Conservation (phyloP, 2,888 invertebrate genomes). For the Drosophila pseudotakahashii region DNA sequence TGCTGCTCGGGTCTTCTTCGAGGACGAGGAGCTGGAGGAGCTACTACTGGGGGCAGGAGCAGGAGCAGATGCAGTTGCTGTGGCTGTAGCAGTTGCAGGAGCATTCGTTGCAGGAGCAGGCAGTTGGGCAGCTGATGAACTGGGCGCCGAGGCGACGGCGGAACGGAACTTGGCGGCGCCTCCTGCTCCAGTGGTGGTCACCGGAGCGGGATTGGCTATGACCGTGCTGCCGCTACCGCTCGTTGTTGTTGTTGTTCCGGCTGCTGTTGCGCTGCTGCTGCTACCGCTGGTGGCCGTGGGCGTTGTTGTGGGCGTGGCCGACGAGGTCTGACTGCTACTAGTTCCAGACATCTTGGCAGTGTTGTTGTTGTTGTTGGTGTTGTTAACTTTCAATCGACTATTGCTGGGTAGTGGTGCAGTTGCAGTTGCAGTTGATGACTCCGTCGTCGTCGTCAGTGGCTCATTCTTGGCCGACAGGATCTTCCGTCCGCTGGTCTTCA, state of each 20-base stretch:
- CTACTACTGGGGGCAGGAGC: slow-evolving; percentile 58
- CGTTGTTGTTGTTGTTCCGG: slow-evolving; percentile 52
- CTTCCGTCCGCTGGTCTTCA: slow-evolving; percentile 33
- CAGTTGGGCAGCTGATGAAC: slow-evolving; percentile 28
- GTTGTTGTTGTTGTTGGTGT: slow-evolving; percentile 62
- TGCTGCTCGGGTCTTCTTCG: slow-evolving; percentile 71
- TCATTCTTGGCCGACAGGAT: slow-evolving; percentile 56
- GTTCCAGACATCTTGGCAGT: slow-evolving; percentile 72
- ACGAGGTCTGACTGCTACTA: slow-evolving; percentile 55
- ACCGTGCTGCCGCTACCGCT: slow-evolving; percentile 36
- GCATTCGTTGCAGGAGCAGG: slow-evolving; percentile 17
- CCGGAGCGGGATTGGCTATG: slow-evolving; percentile 46
- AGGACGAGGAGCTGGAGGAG: slow-evolving; percentile 36
- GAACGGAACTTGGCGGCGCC: slow-evolving; percentile 71
- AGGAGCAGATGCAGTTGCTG: slow-evolving; percentile 58
- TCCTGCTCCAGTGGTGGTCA: slow-evolving; percentile 49
- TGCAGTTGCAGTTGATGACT: slow-evolving; percentile 1
- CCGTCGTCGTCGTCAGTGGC: slow-evolving; percentile 57
- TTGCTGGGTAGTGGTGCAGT: slow-evolving; percentile 7
- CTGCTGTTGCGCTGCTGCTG: slow-evolving; percentile 39
- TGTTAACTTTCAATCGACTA: slow-evolving; percentile 69
- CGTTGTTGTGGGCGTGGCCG: slow-evolving; percentile 64
- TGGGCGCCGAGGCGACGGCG: slow-evolving; percentile 70
- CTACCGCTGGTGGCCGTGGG: slow-evolving; percentile 36
- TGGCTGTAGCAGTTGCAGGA: slow-evolving; percentile 13